Evolutionary conservation across 2,113 vertebrate genomes (phyloP).

Genomic region (Terrapene triunguis): DNA sequence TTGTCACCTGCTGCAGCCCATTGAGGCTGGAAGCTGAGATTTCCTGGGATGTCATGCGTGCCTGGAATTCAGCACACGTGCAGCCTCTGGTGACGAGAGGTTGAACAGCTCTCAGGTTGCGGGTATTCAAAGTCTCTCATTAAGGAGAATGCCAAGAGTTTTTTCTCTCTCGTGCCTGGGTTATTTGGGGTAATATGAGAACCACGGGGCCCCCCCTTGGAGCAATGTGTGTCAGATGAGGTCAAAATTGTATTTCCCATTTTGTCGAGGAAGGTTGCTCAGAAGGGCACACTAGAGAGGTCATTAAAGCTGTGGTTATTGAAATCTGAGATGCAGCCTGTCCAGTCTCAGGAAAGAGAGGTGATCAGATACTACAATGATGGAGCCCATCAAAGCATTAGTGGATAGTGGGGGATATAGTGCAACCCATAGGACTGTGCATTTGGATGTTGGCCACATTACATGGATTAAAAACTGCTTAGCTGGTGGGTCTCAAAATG

Average conservation of each 20-base stretch:
- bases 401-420: not conserved
- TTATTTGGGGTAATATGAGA: not conserved
- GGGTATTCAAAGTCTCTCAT: not conserved
- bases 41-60: not conserved
- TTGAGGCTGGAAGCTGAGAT: not conserved
- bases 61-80: not conserved
- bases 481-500: not conserved
- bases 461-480: not conserved
- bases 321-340: not conserved
- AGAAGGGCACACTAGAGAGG: accelerated
- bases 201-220: accelerated
- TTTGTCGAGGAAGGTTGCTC: not conserved
- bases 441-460: not conserved
- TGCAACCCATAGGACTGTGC: not conserved
- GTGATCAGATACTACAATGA: accelerated
- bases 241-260: accelerated
- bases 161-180: not conserved
- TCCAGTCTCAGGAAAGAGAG: not conserved
- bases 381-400: accelerated
- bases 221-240: accelerated
- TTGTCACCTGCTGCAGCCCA: not conserved
- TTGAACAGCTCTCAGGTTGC: accelerated
- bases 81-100: not conserved
- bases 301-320: not conserved
- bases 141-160: not conserved